Conservation (phyloP, 2,888 invertebrate genomes). For the Drosophila mettleri region DNA sequence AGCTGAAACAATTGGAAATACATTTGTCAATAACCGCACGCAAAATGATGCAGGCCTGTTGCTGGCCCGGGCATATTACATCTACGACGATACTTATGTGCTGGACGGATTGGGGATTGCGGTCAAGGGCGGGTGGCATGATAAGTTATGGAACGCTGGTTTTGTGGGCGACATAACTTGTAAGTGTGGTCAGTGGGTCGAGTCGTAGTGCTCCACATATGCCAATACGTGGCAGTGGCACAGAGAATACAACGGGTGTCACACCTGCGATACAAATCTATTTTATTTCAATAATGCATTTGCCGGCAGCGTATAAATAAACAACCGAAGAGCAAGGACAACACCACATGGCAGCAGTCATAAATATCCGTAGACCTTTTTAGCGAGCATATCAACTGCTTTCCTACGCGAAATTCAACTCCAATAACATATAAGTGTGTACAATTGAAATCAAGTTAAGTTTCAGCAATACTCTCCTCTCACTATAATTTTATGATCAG, state of each 20-base stretch:
- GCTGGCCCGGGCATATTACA: conserved; percentile 50
- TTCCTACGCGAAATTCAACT: neutral
- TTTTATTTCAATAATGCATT: conserved; percentile 70
- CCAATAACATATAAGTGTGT: neutral
- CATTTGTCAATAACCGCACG: conserved; percentile 77
- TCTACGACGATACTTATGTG: conserved; percentile 16
- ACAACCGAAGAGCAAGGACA: conserved; percentile 51
- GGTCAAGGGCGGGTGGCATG: conserved; percentile 23
- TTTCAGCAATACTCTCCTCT: neutral
- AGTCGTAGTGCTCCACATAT: neutral
- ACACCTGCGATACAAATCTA: conserved; percentile 71
- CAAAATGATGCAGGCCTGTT: conserved; percentile 64
- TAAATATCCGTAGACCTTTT: conserved; percentile 38
- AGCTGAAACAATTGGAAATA: conserved; percentile 71
- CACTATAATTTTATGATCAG: conserved; percentile 30
- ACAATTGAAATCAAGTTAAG: conserved; percentile 2
- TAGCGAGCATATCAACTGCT: conserved; percentile 20
- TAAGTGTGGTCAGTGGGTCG: conserved; percentile 58
- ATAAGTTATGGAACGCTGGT: conserved; percentile 65
- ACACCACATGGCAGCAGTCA: conserved; percentile 35
- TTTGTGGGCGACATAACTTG: conserved; percentile 55
- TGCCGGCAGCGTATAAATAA: conserved; percentile 62
- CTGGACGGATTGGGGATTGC: conserved; percentile 12
- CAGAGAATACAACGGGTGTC: conserved; percentile 40
- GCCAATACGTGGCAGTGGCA: conserved; percentile 2